A percentile compares a stretch with the other conserved stretches of the same genome.
phyloP scores from a whole-genome alignment of 1,140 invertebrate species.

The Monomorium pharaonis region DNA sequence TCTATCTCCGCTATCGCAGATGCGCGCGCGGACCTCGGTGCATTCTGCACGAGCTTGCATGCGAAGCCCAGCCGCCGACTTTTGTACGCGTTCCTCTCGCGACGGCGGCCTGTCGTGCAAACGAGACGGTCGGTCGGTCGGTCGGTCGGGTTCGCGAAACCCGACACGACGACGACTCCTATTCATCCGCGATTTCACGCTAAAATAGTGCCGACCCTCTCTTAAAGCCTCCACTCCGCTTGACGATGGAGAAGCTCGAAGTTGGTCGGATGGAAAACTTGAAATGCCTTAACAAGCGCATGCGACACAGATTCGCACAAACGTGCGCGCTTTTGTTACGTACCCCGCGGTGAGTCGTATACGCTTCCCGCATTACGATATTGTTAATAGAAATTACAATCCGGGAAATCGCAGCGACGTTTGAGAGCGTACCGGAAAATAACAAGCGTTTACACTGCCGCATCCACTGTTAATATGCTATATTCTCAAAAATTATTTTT shows the following conservation, averaged over 20 bases:
- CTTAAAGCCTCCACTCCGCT: neutral
- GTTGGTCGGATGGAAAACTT: slow-evolving; percentile 53
- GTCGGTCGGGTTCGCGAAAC: slow-evolving; percentile 40
- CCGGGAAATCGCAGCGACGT: neutral
- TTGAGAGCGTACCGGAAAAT: neutral
- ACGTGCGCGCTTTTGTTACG: slow-evolving; percentile 27
- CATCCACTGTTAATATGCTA: neutral
- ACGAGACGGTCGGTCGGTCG: slow-evolving; percentile 55
- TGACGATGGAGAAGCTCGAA: slow-evolving; percentile 26
- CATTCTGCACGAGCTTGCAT: slow-evolving; percentile 30
- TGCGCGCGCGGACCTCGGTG: neutral
- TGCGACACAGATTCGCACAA: slow-evolving; percentile 36
- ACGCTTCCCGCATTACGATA: neutral
- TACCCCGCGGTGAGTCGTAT: neutral
- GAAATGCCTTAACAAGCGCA: slow-evolving; percentile 54
- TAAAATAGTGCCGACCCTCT: slow-evolving; percentile 64
- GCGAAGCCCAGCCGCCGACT: slow-evolving; percentile 43
- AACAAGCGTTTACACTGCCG: neutral
- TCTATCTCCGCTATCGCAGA: slow-evolving; percentile 57
- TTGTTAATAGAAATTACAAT: slow-evolving; percentile 18
- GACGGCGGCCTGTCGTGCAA: slow-evolving; percentile 59
- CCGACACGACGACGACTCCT: slow-evolving; percentile 61
- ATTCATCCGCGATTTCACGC: slow-evolving; percentile 67
- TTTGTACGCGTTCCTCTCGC: slow-evolving; percentile 55
- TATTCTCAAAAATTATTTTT: neutral